Base-by-base conservation (phyloP, 2,888 invertebrate genomes). In the Ariolimax columbianus region DNA sequence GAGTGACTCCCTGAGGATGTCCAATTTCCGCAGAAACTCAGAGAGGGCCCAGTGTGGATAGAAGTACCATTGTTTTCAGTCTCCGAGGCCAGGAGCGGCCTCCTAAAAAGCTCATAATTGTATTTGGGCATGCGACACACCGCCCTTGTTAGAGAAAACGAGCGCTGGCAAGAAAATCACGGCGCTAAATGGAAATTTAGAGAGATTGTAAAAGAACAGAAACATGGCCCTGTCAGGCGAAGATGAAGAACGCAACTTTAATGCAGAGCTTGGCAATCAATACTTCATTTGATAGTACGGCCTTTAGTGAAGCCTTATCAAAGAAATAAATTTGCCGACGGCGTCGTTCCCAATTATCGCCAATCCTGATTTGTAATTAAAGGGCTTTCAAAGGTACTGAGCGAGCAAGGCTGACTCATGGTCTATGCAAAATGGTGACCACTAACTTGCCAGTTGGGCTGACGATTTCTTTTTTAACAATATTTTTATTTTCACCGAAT, bases 221-320 rank as follows among this genome's bases (percentile, higher is more conserved):
- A 11, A 30, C 19, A 30, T 19, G n/a, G 4, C 43, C 68, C 68
- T 68, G 77, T 77, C 83, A 68, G 51, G 68, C 51, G 73, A 83
- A 77, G 33, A 68, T 47, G 82, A 85, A 43, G 72, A 51, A 78
- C 59, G 59, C 55, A 36, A 55, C 84, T 79, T 86, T 85, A 79
- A 87, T 83, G 79, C 43, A 78, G 33, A 26, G 63, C 51, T 59
- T n/a, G 73, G 19, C 81, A 82, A 87, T 87, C 87, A 80, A 87
- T 87, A 73, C 47, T 80, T 83, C 77, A 83, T 87, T 78, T 77
- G 85, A 85, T 83, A 81, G 63, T 55, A 63, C 73, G 63, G 66
- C 43, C 77, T 72, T 75, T 87, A 87, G 84, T 82, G 85, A 87
- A 75, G 73, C 77, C 66, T 70, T 81, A 84, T 85, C 81, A 77